Base-by-base conservation (phyloP, 2,797 vertebrate genomes). In the Amazona ochrocephala region DNA sequence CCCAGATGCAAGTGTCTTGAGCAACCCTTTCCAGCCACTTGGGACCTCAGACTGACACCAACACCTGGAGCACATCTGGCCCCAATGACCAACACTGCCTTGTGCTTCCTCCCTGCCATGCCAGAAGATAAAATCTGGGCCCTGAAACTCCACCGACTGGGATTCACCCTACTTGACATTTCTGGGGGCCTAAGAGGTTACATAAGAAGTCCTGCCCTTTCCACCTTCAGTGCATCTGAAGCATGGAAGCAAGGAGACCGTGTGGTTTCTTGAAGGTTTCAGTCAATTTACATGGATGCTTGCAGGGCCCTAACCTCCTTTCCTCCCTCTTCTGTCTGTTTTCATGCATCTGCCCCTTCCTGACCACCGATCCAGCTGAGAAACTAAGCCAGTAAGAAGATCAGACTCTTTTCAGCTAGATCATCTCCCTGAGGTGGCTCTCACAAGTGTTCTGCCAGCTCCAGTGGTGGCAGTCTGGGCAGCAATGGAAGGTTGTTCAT, bases 241-340 rank as follows among this genome's bases (percentile, higher is more conserved):
- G 56, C 54, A 54, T 20, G 19, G 53, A 54, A 54, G 30, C 30
- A 34, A 58, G 22, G 14, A 58, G n/a, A 24, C 22, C 14, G 13
- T 68, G 53, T 66, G 58, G 41, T 65, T 94, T 90, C 73, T 88
- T 11, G 10, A 85, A 71, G 10, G 42, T 54, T 93, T 85, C 81
- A 82, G 44, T 70, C 80, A 73, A 92, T 89, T 94, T 71, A 87
- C 37, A 53, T 37, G 60, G 80, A 87, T 4, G 5, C 88, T 93
- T 94, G 89, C 1, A 0, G 48, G 44, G 23, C 44, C 48, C 8
- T 50, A 58, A 50, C 48, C 23, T 70, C 44, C 50, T 87, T 65
- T 90, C 42, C 48, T 95, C 68, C 44, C 20, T 90, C 68, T 84
- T 32, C 48, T 77, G 73, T 19, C 58, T 62, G 3, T 18, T 90